phyloP scores from a whole-genome alignment of 2,113 vertebrate species.

The Cardinalis cardinalis region DNA sequence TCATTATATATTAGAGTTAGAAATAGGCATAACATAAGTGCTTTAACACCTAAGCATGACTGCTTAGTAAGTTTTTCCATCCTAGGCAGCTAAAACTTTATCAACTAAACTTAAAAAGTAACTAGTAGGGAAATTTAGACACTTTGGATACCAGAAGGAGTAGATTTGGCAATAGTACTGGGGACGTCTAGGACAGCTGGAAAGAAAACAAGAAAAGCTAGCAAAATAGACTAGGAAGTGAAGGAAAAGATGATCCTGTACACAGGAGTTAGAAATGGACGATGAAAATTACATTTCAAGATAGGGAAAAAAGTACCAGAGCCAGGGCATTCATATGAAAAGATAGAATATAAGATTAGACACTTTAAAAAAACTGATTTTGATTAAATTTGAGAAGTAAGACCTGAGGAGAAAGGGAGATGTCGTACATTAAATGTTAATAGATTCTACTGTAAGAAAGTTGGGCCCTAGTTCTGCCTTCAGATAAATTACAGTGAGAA shows the following conservation, averaged over 20 bases:
- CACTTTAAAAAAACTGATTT: neutral
- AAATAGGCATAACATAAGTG: neutral
- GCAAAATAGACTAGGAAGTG: neutral
- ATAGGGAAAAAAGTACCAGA: neutral
- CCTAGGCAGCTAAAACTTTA: neutral
- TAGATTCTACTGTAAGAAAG: neutral
- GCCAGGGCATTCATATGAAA: neutral
- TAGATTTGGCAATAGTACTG: neutral
- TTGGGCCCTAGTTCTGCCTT: neutral
- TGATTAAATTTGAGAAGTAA: conserved; percentile 6
- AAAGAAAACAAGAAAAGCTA: neutral
- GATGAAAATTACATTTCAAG: neutral
- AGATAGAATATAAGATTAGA: neutral
- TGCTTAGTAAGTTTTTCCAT: neutral
- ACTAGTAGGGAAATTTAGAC: neutral
- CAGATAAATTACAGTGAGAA: neutral
- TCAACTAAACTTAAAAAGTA: neutral
- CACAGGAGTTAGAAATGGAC: neutral
- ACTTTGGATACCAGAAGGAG: neutral
- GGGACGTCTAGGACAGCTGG: neutral
- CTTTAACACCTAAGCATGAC: neutral
- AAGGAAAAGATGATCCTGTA: neutral
- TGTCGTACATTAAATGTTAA: neutral
- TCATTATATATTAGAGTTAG: neutral
- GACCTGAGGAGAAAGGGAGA: neutral